Evolutionary conservation across 2,113 vertebrate species (phyloP), one percentile per base, ranked within the genome.

Genomic region (Nansenia antarctica): DNA sequence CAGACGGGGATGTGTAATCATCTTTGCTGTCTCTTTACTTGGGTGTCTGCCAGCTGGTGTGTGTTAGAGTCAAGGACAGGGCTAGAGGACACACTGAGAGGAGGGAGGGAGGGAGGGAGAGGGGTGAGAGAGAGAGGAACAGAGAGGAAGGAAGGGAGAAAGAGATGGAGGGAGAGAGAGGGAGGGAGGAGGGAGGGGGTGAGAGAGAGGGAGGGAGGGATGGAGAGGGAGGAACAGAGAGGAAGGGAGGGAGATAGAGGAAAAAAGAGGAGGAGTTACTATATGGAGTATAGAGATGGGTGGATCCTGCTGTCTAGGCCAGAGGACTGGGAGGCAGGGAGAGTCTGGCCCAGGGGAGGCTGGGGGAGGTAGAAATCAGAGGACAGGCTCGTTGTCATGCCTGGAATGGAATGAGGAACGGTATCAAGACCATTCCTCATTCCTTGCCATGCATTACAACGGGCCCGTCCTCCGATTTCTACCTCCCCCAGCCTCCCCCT

Each of bases 31-130:
- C 74, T 65, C 60, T 88, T 90, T 88, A 89, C 88, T 84, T 93
- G 92, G 92, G 90, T 79, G 0, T 0, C 70, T 89, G 92, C 93
- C 93, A 95, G 86, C 76, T 89, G 84, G 49, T 86, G 86, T 89
- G 88, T 89, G 87, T 91, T 92, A 81, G 85, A 91, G 88, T 93
- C 92, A 94, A 94, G 92, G 92, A 93, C 92, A 90, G 79, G 86
- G 90, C 85, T 89, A 85, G 85, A 87, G 82, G 88, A 81, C 84
- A 87, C 80, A 79, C 2, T 18, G 20, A 34, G 18, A 31, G 15
- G 86, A 78, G 80, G 82, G 90, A 89, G 89, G 91, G 84, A 85
- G 89, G 85, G 77, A 84, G 85, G 26, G 89, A 83, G 89, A 92
- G 90, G 91, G 32, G 35, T 9, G 26, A 47, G 54, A 12, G 35